phyloP scores from a whole-genome alignment of 2,113 vertebrate species.

The Lepus americanus region DNA sequence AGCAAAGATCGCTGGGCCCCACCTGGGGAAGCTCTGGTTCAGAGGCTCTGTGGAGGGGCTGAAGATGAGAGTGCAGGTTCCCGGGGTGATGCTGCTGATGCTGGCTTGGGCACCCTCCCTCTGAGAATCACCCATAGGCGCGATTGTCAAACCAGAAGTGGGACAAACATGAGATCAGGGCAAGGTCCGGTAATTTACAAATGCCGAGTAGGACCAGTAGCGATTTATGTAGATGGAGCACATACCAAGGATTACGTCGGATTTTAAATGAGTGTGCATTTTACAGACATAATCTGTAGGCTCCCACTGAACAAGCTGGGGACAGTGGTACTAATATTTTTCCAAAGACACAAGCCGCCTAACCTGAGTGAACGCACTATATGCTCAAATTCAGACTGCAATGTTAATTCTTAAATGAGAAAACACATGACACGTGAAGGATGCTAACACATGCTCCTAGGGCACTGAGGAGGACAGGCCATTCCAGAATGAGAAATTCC shows the following conservation, averaged over 20 bases:
- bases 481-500: background rate
- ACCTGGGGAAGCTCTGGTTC: background rate
- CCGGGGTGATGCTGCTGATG: background rate
- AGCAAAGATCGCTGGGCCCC: background rate
- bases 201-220: background rate
- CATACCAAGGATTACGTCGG: background rate
- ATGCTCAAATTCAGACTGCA: constrained; percentile 1
- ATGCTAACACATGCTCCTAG: background rate
- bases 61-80: background rate
- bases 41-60: background rate
- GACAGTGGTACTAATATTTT: too few species aligned
- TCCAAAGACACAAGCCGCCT: background rate
- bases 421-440: background rate
- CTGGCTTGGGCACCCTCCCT: background rate
- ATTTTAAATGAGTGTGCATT: background rate
- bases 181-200: background rate
- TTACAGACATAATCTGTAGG: background rate
- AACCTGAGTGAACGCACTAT: background rate
- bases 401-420: background rate
- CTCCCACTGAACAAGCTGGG: background rate
- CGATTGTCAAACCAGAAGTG: background rate
- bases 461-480: background rate
- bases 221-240: background rate
- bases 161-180: background rate
- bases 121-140: background rate